Evolutionary conservation across 2,797 vertebrate genomes (phyloP), one percentile per base, ranked within the genome.

Genomic region (Tadarida brasiliensis): DNA sequence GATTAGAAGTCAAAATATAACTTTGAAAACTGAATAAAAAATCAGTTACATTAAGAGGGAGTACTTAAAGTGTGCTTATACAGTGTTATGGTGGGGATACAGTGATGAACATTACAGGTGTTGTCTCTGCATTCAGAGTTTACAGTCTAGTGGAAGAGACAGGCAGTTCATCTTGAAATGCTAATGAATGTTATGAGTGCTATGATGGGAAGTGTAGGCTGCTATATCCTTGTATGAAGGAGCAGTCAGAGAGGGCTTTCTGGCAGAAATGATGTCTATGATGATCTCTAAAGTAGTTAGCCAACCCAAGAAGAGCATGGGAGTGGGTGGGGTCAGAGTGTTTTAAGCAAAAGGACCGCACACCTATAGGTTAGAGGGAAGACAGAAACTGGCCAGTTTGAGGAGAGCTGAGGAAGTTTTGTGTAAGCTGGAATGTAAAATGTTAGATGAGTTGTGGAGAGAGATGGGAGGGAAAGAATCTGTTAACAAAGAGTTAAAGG

Each of bases 1-100:
- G 22, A 82, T 89, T 91, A 57, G 49, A n/a, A 70, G 24, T 91
- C 49, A 57, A 93, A 85, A 57, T 91, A 15, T 78, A 95, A n/a
- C 11, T 87, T 94, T 71, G 9, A 76, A 97, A 92, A 78, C n/a
- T 35, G 33, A 78, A 44, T 77, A 35, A 78, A 78, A 87, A 65
- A 14, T 81, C 1, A 17, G 8, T 78, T 77, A 5, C 16, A 39
- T 65, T 88, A 94, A 26, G 12, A 49, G 11, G 33, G 39, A 78
- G 8, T 83, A 30, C 28, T 86, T 54, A 57, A 1, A 51, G 44
- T 78, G 78, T 78, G 59, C 28, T 5, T 2, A 24, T 22, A 51
- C 0, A 49, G 4, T 49, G 26, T 83, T 87, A 28, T 74, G 8
- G 10, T 89, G 74, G 33, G 11, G 61, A 54, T 30, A 49, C 5